A percentile compares a stretch with the other conserved stretches of the same genome.
Conservation (phyloP, 2,888 invertebrate species). For the Chloroclystis v-ata region DNA sequence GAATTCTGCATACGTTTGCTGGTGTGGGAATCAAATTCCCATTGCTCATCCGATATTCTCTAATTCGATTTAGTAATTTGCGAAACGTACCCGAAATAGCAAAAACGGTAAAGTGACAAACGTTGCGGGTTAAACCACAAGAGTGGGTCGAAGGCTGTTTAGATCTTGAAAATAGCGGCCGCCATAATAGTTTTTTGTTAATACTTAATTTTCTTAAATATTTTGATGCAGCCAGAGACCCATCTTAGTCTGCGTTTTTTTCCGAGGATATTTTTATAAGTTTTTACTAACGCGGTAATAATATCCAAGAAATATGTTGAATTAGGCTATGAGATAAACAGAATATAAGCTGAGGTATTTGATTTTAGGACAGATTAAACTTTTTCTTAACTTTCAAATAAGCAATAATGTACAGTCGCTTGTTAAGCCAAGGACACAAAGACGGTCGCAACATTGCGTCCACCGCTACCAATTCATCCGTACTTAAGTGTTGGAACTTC, state of each 20-base stretch:
- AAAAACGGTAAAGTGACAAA: constrained; percentile 31
- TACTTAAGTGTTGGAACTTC: constrained; percentile 5
- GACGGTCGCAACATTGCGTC: not conserved
- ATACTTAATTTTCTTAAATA: too few relatives aligned
- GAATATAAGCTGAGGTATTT: too few relatives aligned
- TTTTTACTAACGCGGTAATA: too few relatives aligned
- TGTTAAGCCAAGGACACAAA: too few relatives aligned
- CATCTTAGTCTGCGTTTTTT: too few relatives aligned
- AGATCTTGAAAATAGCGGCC: not conserved
- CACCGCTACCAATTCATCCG: not conserved
- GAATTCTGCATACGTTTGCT: not conserved
- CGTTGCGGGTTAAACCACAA: constrained; percentile 24
- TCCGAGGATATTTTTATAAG: too few relatives aligned
- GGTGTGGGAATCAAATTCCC: constrained; percentile 7
- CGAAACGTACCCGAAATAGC: constrained; percentile 19
- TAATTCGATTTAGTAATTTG: constrained; percentile 18
- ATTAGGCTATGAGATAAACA: too few relatives aligned
- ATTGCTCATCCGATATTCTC: constrained; percentile 15
- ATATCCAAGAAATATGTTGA: too few relatives aligned
- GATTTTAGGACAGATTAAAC: too few relatives aligned
- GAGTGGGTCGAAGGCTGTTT: constrained; percentile 5
- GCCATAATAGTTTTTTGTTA: not conserved
- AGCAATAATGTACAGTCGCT: too few relatives aligned
- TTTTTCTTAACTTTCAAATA: too few relatives aligned
- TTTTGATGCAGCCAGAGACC: too few relatives aligned